Conservation (phyloP, 2,888 invertebrate genomes). For the Branchipolynoe longqiensis region DNA sequence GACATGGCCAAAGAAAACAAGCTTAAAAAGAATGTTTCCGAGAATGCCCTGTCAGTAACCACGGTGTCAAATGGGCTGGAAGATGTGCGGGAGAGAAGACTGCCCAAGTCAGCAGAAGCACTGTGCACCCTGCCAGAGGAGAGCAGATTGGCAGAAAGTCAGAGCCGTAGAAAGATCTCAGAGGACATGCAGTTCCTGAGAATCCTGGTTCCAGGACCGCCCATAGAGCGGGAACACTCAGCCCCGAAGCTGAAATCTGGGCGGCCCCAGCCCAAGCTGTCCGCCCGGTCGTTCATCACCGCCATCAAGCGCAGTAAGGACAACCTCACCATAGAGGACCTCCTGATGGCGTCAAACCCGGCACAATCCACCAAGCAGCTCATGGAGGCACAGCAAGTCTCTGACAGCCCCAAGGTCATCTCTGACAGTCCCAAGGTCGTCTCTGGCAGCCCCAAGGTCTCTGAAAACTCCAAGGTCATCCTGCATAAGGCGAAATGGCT, state of each 20-base stretch:
- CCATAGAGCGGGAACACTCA: background rate
- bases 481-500: background rate
- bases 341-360: background rate
- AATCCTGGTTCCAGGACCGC: background rate
- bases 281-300: background rate
- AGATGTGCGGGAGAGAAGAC: constrained; percentile 7
- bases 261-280: background rate
- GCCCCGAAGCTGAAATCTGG: background rate
- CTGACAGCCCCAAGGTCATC: background rate
- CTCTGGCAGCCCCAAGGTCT: background rate
- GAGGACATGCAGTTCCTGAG: constrained; percentile 34
- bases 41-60: background rate
- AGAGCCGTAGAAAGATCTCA: background rate
- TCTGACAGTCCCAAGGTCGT: background rate
- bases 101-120: too few relatives aligned
- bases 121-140: background rate
- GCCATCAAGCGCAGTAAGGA: constrained; percentile 12
- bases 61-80: background rate
- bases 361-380: background rate
- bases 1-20: background rate
- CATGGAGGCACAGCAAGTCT: background rate
- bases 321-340: constrained; percentile 4
- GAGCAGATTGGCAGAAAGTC: background rate
- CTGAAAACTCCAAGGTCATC: background rate
- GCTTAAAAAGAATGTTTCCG: background rate